These are phyloP conservation scores for Bungarus multicinctus DNA, from an alignment of 2,113 vertebrate genomes.

Conservation along the genomic window DNA sequence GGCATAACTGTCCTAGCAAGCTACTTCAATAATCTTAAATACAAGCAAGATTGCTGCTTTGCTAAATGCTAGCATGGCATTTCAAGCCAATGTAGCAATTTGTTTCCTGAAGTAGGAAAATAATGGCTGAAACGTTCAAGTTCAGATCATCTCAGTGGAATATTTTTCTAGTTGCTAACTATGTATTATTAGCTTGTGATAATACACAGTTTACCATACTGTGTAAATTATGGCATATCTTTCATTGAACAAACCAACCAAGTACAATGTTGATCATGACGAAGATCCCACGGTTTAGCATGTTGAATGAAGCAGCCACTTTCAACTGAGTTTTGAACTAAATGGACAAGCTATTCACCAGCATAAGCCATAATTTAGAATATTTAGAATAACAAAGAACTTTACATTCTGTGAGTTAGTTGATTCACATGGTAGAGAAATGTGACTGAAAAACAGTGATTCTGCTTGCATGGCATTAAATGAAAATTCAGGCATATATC, in stretches of 20 bases:
- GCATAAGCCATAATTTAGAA: not conserved
- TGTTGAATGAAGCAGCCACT: not conserved
- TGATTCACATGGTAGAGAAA: not conserved
- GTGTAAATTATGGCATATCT: not conserved
- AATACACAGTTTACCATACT: not conserved
- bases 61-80: slow-evolving; percentile 6
- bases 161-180: not conserved
- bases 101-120: not conserved
- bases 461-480: not conserved
- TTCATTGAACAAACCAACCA: not conserved
- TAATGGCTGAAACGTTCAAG: not conserved
- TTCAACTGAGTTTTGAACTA: not conserved
- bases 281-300: not conserved
- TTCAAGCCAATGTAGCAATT: not conserved
- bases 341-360: not conserved
- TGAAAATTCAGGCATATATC: not conserved
- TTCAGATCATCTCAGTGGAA: not conserved
- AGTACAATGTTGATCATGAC: not conserved
- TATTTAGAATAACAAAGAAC: not conserved
- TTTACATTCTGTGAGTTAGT: not conserved
- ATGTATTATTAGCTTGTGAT: not conserved
- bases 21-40: not conserved
- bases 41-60: slow-evolving; percentile 51
- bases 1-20: not conserved
- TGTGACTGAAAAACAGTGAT: not conserved